These are phyloP conservation scores for Oscarella lobularis DNA, from an alignment of 37 sponge, comb jelly and placozoan genomes.

Conservation along the genomic window DNA sequence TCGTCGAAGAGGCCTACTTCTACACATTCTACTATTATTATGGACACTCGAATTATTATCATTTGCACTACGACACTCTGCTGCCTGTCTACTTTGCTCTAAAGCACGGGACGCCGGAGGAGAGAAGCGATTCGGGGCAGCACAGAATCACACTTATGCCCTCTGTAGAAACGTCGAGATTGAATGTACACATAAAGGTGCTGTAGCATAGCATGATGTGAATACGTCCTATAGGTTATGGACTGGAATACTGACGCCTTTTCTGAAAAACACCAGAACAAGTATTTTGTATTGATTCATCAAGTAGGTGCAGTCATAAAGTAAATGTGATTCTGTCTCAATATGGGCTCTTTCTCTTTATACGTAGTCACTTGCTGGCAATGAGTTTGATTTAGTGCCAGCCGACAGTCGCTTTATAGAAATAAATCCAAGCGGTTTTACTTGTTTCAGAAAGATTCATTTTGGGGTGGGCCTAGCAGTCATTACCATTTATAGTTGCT, in stretches of 20 bases:
- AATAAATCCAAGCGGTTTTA: background rate
- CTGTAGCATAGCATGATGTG: background rate
- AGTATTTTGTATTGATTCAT: background rate
- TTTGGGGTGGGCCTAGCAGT: background rate
- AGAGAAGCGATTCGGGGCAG: background rate
- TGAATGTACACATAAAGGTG: background rate
- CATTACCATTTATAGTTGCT: background rate
- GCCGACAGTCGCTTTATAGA: background rate
- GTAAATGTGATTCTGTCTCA: no score
- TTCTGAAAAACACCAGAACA: background rate
- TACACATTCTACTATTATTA: constrained; percentile 11
- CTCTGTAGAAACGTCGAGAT: constrained; percentile 8
- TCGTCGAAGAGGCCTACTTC: background rate
- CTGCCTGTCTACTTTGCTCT: background rate
- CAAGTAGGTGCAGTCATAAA: background rate
- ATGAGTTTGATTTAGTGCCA: background rate
- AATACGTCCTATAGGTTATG: background rate
- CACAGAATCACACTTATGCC: background rate
- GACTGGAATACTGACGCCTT: constrained; percentile 14
- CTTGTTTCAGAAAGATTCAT: background rate
- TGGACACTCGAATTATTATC: constrained; percentile 14
- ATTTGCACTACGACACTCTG: constrained; percentile 15
- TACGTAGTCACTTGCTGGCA: background rate
- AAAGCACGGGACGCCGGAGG: background rate
- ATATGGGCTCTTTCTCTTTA: no score